Conservation (phyloP, 2,888 invertebrate genomes). For the Plagiodera versicolora region DNA sequence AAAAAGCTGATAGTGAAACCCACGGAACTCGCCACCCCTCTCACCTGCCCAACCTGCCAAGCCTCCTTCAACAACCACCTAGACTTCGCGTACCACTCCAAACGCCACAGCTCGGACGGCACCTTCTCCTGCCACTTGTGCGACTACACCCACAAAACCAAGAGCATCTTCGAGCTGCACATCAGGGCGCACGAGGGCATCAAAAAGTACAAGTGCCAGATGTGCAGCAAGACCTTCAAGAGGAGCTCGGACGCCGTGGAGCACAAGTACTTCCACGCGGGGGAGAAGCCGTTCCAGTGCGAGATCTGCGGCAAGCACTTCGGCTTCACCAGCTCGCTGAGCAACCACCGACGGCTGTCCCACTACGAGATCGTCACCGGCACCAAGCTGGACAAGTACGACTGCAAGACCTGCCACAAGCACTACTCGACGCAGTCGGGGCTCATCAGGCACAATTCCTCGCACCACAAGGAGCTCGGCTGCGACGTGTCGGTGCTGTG, state of each 20-base stretch:
- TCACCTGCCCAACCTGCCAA: slow-evolving; percentile 59
- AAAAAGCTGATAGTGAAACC: slow-evolving; percentile 19
- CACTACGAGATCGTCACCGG: slow-evolving; percentile 55
- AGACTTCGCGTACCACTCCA: slow-evolving; percentile 47
- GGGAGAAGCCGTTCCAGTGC: slow-evolving; percentile 48
- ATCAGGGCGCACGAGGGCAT: slow-evolving; percentile 40
- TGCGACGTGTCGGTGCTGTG: slow-evolving; percentile 57
- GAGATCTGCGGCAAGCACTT: slow-evolving; percentile 55
- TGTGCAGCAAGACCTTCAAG: slow-evolving; percentile 39
- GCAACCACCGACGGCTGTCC: slow-evolving; percentile 56
- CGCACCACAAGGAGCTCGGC: slow-evolving; percentile 42
- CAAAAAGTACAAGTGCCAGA: slow-evolving; percentile 39
- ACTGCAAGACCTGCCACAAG: slow-evolving; percentile 51
- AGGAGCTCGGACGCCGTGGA: slow-evolving; percentile 57
- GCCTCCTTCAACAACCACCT: slow-evolving; percentile 55
- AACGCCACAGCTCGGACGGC: slow-evolving; percentile 41
- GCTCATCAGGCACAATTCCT: slow-evolving; percentile 43
- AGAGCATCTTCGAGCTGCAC: slow-evolving; percentile 44
- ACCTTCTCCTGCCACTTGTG: slow-evolving; percentile 47
- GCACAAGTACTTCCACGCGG: slow-evolving; percentile 56
- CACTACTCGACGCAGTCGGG: slow-evolving; percentile 47
- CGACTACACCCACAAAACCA: slow-evolving; percentile 37
- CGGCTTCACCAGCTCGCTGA: slow-evolving; percentile 57
- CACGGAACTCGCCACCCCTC: slow-evolving; percentile 45
- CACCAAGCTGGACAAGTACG: slow-evolving; percentile 47